Evolutionary conservation across 2,113 vertebrate genomes (phyloP).

Genomic region (Pseudorectes ferrugineus): DNA sequence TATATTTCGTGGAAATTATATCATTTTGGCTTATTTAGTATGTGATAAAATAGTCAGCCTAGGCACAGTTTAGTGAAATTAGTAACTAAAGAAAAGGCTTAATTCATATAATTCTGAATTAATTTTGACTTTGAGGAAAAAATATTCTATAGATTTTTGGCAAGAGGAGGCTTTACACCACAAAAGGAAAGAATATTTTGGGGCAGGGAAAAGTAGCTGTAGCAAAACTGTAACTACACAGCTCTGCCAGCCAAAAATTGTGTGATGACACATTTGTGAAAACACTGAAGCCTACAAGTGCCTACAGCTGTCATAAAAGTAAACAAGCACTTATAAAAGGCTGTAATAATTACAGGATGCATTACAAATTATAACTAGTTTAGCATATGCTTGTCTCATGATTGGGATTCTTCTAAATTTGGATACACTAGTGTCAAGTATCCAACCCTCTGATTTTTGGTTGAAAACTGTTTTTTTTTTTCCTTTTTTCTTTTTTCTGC

Average conservation of each 20-base stretch:
- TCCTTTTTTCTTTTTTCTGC: neutral
- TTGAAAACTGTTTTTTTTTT: neutral
- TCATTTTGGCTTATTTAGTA: neutral
- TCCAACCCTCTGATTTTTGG: neutral
- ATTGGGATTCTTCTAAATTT: neutral
- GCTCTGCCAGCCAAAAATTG: neutral
- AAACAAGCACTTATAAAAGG: neutral
- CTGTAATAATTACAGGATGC: neutral
- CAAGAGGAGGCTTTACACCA: neutral
- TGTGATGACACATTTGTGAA: neutral
- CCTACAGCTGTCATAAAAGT: neutral
- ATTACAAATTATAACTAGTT: neutral
- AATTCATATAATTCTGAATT: neutral
- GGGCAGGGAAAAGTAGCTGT: neutral
- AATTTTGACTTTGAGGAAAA: neutral
- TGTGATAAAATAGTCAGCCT: neutral
- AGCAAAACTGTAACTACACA: neutral
- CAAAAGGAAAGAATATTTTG: neutral
- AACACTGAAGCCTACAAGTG: neutral
- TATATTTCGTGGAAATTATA: neutral
- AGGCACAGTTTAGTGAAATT: neutral
- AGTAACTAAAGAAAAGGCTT: neutral
- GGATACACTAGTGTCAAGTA: neutral
- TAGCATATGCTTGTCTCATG: neutral
- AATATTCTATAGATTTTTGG: neutral